Evolutionary conservation across 2,888 invertebrate species (phyloP).

Genomic region (Diaperis boleti): DNA sequence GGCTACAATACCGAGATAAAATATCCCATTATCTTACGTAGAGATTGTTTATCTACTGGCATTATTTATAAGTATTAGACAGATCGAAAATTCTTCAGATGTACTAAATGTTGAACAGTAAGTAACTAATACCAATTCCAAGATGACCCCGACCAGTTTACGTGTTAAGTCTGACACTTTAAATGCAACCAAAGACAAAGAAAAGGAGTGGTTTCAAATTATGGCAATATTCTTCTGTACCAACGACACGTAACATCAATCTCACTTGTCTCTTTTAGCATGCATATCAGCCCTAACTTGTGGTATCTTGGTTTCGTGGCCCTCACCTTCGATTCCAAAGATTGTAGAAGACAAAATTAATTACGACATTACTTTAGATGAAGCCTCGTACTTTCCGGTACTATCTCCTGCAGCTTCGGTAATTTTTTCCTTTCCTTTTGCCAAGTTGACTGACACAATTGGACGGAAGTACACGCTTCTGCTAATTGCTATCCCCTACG

Average conservation of each 20-base stretch:
- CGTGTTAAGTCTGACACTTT: not conserved
- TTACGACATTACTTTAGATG: slow-evolving; percentile 55
- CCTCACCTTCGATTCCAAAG: slow-evolving; percentile 59
- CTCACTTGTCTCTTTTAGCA: slow-evolving; percentile 19
- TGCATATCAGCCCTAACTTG: slow-evolving; percentile 47
- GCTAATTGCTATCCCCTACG: slow-evolving; percentile 53
- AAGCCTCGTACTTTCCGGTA: slow-evolving; percentile 59
- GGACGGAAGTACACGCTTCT: slow-evolving; percentile 51
- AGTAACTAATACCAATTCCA: slow-evolving; percentile 11
- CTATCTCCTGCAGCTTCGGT: slow-evolving; percentile 52
- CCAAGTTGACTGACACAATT: slow-evolving; percentile 42
- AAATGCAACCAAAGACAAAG: slow-evolving; percentile 1
- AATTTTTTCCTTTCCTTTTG: slow-evolving; percentile 40
- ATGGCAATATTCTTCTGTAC: slow-evolving; percentile 37
- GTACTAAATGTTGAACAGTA: too few species aligned
- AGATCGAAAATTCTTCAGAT: too few species aligned
- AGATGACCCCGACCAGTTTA: too few species aligned
- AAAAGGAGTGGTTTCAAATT: slow-evolving; percentile 39
- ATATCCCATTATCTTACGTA: too few species aligned
- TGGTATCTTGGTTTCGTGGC: slow-evolving; percentile 55
- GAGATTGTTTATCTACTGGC: too few species aligned
- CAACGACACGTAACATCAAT: not conserved
- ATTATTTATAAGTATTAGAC: too few species aligned
- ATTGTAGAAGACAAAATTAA: slow-evolving; percentile 54
- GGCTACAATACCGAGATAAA: too few species aligned